These are phyloP conservation scores for Chauna torquata DNA, from an alignment of 2,113 vertebrate genomes.

Conservation along the genomic window DNA sequence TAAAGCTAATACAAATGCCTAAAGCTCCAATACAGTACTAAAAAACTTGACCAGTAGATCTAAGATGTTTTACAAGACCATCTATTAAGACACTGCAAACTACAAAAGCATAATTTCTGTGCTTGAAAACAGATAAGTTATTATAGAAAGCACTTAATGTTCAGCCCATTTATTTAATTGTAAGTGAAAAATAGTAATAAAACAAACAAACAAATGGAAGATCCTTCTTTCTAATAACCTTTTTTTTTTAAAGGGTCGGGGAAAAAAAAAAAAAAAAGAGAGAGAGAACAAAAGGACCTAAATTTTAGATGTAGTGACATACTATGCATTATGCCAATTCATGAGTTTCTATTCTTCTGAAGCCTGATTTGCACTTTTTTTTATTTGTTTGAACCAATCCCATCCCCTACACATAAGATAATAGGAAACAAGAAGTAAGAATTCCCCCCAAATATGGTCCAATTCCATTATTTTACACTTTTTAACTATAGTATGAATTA, in stretches of 20 bases:
- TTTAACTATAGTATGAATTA: neutral
- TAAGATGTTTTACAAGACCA: neutral
- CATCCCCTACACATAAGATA: too few species aligned
- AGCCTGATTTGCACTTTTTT: neutral
- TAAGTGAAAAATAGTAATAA: neutral
- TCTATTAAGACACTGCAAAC: neutral
- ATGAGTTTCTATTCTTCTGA: neutral
- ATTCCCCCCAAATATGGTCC: too few species aligned
- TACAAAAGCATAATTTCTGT: neutral
- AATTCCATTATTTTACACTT: too few species aligned
- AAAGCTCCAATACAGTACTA: neutral
- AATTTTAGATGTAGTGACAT: neutral
- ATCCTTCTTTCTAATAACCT: neutral
- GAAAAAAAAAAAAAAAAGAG: neutral
- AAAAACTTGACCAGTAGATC: neutral
- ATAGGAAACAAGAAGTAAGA: too few species aligned
- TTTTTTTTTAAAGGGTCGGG: neutral
- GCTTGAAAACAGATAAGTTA: neutral
- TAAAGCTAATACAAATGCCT: neutral
- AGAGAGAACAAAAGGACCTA: neutral
- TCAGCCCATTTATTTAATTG: neutral
- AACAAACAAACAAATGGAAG: neutral
- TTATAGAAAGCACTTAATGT: neutral
- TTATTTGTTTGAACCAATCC: too few species aligned
- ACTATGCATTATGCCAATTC: rapidly evolving